These are phyloP conservation scores for Tetramorium bicarinatum DNA, from an alignment of 2,888 invertebrate genomes.

Conservation along the genomic window DNA sequence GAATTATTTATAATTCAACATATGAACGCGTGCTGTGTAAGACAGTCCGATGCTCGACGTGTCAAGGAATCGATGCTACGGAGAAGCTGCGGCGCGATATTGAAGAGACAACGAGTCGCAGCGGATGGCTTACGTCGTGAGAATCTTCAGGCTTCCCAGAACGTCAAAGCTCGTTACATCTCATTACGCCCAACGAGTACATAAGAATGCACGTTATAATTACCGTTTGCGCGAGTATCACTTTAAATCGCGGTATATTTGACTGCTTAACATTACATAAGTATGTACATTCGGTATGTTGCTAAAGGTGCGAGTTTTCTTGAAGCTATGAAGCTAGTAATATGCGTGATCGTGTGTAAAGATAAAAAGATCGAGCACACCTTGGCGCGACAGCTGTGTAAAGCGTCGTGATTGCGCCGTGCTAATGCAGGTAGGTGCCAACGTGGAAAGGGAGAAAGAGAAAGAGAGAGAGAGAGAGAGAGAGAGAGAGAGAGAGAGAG, in stretches of 20 bases:
- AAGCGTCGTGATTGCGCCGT: conserved; percentile 71
- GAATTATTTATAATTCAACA: conserved; percentile 22
- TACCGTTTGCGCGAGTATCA: conserved; percentile 63
- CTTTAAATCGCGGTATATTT: conserved; percentile 29
- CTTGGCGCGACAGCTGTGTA: conserved; percentile 63
- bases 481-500: conserved; percentile 60
- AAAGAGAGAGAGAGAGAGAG: conserved; percentile 53
- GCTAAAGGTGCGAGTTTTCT: not conserved
- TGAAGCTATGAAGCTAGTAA: conserved; percentile 16
- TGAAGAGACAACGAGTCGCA: conserved; percentile 67
- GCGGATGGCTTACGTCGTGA: conserved; percentile 73
- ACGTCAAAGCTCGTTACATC: conserved; percentile 79
- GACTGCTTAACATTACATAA: not conserved
- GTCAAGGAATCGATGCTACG: conserved; percentile 16
- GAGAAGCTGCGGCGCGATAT: conserved; percentile 45
- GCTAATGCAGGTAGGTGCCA: conserved; percentile 73
- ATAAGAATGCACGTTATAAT: conserved; percentile 77
- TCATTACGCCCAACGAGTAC: conserved; percentile 80
- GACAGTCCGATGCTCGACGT: not conserved
- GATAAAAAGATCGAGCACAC: conserved; percentile 59
- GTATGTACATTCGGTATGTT: not conserved
- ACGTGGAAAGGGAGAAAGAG: conserved; percentile 63
- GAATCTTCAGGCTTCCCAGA: conserved; percentile 75
- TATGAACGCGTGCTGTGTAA: not conserved
- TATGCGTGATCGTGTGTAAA: conserved; percentile 39